These are phyloP conservation scores for Maniola hyperantus DNA, from an alignment of 2,888 invertebrate species.

Conservation along the genomic window DNA sequence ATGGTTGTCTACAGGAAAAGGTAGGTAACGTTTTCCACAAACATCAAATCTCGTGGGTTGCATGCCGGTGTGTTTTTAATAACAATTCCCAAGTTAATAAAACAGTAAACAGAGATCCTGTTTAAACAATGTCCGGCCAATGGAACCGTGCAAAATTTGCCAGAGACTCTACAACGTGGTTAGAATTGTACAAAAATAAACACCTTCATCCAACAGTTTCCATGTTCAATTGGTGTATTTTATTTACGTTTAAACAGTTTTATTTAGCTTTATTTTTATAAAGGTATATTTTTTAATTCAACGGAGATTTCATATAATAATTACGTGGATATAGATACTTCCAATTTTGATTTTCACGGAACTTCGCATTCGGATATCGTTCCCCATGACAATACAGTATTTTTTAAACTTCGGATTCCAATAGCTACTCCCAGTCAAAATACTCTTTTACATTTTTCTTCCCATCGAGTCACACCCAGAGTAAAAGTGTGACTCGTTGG, in stretches of 20 bases:
- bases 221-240: background rate
- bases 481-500: no score
- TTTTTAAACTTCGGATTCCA: no score
- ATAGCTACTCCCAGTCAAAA: no score
- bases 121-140: slow-evolving; percentile 56
- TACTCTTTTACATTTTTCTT: no score
- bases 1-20: slow-evolving; percentile 2
- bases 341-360: no score
- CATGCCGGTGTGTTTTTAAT: slow-evolving; percentile 58
- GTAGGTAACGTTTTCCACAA: slow-evolving; percentile 20
- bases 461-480: no score
- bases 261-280: background rate
- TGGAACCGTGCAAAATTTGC: slow-evolving; percentile 58
- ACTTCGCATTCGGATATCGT: no score
- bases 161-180: slow-evolving; percentile 43
- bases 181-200: slow-evolving; percentile 27
- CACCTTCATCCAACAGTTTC: background rate
- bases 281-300: background rate
- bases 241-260: background rate
- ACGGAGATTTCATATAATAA: no score
- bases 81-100: slow-evolving; percentile 67
- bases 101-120: slow-evolving; percentile 56
- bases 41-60: slow-evolving; percentile 30
- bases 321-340: no score
- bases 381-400: no score